Conservation (phyloP, 2,113 vertebrate genomes). For the Bolborhynchus lineola region DNA sequence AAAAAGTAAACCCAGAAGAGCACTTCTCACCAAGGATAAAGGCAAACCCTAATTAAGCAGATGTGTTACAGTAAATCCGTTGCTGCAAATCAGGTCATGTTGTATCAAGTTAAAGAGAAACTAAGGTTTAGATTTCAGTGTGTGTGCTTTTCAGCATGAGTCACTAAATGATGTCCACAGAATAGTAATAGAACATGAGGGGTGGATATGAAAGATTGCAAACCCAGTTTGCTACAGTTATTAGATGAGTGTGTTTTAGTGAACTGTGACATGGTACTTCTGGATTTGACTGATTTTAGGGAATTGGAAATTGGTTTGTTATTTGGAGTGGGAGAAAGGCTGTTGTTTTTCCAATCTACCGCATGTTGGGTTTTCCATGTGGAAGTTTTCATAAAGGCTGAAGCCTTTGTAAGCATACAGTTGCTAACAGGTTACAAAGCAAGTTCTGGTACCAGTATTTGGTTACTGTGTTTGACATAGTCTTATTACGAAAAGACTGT, state of each 20-base stretch:
- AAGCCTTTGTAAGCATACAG: background rate
- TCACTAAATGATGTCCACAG: background rate
- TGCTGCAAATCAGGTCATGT: background rate
- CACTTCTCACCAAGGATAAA: background rate
- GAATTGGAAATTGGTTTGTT: background rate
- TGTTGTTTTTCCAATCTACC: background rate
- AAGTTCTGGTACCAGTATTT: background rate
- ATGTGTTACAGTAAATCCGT: background rate
- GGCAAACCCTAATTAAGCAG: background rate
- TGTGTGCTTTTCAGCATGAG: background rate
- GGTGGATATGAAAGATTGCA: background rate
- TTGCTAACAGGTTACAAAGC: background rate
- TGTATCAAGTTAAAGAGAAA: slow-evolving; percentile 22
- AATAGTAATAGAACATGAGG: background rate
- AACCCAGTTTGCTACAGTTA: background rate
- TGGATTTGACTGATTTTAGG: background rate
- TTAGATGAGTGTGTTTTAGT: background rate
- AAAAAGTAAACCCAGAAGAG: background rate
- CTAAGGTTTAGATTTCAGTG: background rate
- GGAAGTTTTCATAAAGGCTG: background rate
- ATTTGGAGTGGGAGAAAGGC: background rate
- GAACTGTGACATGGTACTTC: background rate
- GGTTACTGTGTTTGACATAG: background rate
- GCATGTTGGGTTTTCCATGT: background rate
- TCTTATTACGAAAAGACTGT: background rate